Conservation (phyloP, 2,113 vertebrate genomes). For the Boleophthalmus pectinirostris region DNA sequence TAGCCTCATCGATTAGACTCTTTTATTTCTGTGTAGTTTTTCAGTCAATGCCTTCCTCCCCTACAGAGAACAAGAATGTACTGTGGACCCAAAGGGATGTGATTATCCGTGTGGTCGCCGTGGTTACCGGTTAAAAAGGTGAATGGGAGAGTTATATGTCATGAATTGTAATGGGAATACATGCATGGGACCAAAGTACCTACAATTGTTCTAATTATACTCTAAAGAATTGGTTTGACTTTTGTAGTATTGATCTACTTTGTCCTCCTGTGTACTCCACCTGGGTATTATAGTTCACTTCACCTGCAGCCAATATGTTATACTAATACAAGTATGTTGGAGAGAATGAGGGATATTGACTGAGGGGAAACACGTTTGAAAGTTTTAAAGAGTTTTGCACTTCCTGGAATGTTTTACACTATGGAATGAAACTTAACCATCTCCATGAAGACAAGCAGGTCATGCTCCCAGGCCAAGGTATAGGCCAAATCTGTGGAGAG, state of each 20-base stretch:
- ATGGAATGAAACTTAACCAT: neutral
- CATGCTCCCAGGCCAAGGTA: too few species aligned
- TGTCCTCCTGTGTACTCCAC: neutral
- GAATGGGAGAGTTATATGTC: neutral
- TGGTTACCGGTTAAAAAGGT: slow-evolving; percentile 1
- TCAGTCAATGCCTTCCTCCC: slow-evolving; percentile 26
- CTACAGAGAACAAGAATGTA: slow-evolving; percentile 26
- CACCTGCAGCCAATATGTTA: neutral
- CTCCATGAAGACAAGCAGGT: neutral
- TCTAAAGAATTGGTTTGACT: slow-evolving; percentile 27
- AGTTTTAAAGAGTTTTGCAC: too few species aligned
- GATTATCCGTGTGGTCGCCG: slow-evolving; percentile 16
- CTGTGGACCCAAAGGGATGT: neutral
- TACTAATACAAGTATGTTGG: too few species aligned
- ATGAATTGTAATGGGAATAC: slow-evolving; percentile 4
- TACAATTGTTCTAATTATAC: slow-evolving; percentile 15
- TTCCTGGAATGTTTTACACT: too few species aligned
- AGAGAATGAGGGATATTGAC: slow-evolving; percentile 7
- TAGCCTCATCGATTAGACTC: slow-evolving; percentile 52
- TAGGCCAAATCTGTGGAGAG: too few species aligned
- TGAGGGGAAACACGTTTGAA: neutral
- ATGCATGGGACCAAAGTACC: neutral
- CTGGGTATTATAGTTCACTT: neutral
- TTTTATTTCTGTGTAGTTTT: slow-evolving; percentile 14
- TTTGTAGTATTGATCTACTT: slow-evolving; percentile 1